Evolutionary conservation across 2,888 invertebrate genomes (phyloP), one percentile per base, ranked within the genome.

Genomic region (Tenthredo notha): DNA sequence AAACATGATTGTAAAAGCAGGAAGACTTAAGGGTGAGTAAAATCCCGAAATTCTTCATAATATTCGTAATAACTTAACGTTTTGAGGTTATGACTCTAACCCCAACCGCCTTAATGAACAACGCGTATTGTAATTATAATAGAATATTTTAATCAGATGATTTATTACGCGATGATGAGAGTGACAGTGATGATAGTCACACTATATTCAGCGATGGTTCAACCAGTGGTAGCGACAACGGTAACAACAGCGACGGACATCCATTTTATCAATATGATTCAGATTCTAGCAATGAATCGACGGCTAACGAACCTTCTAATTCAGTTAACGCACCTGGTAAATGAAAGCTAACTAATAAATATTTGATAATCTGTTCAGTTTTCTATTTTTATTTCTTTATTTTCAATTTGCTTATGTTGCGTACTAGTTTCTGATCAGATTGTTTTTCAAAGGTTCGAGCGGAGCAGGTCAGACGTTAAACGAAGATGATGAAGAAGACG

Each of bases 401-500:
- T 12, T 61, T 54, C 0, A 25, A 54, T 78, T 9, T 54, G 54
- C 50, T 78, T 50, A 1, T 9, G 15, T 15, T 7, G 29, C 37
- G 10, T 5, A 4, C 2, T 10, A 12, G 29, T 54, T 54, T 9
- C 3, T 75, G 18, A 75, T 75, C 54, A 43, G 50, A 40, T 47
- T 43, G 40, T 29, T 65, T 67, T 65, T 18, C 25, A 67, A 65
- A 84, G 84, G 65, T 84, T 50, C n/a, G 83, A 87, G 43, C 84
- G 87, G 25, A 83, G 80, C 47, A 5, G 67, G 65, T 67, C 67
- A 7, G 29, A n/a, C 43, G 10, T 54, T 84, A 21, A 86, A 89
- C 40, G 93, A 93, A 74, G 94, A 94, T 7, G 95, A 95, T 47
- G 96, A 96, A 86, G 96, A 97, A 82, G 97, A 97, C 93, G 97